A percentile compares a stretch with the other conserved stretches of the same genome.
phyloP scores from a whole-genome alignment of 2,797 vertebrate genomes.

The Helicolenus hilgendorfi region DNA sequence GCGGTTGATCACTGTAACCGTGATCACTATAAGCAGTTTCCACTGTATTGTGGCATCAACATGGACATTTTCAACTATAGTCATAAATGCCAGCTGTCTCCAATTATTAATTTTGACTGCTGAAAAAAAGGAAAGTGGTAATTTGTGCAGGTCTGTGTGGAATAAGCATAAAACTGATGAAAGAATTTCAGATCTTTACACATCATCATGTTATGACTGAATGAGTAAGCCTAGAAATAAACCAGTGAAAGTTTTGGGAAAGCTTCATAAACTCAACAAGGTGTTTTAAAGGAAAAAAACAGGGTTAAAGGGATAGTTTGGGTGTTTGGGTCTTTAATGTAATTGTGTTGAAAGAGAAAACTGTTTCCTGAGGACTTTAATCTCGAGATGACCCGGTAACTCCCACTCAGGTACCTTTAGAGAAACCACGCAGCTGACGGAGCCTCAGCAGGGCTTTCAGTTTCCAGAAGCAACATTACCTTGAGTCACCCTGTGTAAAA shows the following conservation, averaged over 20 bases:
- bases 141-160: neutral
- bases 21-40: too few species aligned
- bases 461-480: constrained; percentile 59
- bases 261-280: neutral
- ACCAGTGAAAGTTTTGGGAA: neutral
- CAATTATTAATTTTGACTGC: neutral
- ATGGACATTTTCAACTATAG: neutral
- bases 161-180: neutral
- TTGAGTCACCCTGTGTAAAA: constrained; percentile 36
- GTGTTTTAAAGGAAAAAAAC: constrained; percentile 12
- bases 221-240: neutral
- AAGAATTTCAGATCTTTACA: neutral
- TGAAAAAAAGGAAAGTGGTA: neutral
- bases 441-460: constrained; percentile 18
- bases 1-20: too few species aligned
- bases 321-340: neutral
- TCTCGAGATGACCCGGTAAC: constrained; percentile 32
- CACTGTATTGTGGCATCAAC: neutral
- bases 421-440: constrained; percentile 11
- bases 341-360: neutral
- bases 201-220: neutral
- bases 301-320: neutral
- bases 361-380: constrained; percentile 16
- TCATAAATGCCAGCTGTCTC: neutral
- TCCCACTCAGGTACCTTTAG: constrained; percentile 49